Evolutionary conservation across 2,113 vertebrate genomes (phyloP).

Genomic region (Cricetomys ansorgei): DNA sequence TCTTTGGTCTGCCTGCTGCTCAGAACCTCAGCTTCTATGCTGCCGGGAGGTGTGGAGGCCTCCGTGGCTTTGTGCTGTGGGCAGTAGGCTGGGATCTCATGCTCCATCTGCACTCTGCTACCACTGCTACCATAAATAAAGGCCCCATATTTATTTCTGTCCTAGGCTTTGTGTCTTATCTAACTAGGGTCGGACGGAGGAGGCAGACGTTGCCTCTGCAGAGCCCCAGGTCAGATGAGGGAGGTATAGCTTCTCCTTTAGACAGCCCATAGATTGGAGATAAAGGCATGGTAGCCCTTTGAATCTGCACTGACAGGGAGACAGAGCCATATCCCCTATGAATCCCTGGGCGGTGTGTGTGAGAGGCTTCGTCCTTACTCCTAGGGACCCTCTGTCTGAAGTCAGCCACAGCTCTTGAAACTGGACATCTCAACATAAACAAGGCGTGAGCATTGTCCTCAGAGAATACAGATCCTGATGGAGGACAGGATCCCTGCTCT

Average conservation of each 20-base stretch:
- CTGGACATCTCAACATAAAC: neutral
- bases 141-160: neutral
- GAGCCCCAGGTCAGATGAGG: neutral
- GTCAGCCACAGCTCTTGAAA: neutral
- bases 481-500: neutral
- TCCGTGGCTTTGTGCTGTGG: neutral
- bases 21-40: neutral
- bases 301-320: neutral
- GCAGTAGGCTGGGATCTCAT: too few species aligned
- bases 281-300: neutral
- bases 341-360: neutral
- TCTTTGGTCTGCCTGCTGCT: neutral
- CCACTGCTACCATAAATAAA: neutral
- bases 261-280: neutral
- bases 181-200: neutral
- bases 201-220: neutral
- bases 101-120: neutral
- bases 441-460: neutral
- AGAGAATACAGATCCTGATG: neutral
- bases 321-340: neutral
- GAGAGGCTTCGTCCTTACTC: neutral
- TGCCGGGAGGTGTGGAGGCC: accelerated
- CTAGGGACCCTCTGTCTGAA: neutral
- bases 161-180: accelerated
- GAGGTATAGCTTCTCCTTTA: neutral